Conservation (phyloP, 2,888 invertebrate species). For the Chloromyia formosa region DNA sequence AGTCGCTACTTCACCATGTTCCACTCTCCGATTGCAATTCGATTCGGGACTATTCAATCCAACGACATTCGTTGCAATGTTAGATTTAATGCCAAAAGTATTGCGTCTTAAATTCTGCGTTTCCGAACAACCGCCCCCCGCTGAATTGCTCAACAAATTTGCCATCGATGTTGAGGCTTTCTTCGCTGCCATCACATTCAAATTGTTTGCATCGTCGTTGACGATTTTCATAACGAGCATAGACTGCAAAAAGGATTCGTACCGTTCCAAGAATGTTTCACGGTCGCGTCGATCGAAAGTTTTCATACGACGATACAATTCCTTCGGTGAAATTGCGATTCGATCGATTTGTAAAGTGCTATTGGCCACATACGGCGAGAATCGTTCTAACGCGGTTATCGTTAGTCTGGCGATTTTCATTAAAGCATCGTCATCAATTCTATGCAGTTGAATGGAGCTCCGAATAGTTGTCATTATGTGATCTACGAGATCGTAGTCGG, state of each 20-base stretch:
- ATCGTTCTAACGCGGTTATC: conserved; percentile 54
- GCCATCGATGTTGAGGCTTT: conserved; percentile 33
- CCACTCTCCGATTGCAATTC: conserved; percentile 30
- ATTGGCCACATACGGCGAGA: conserved; percentile 35
- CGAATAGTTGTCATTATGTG: conserved; percentile 61
- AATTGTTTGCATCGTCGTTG: conserved; percentile 47
- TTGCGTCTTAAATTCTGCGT: conserved; percentile 35
- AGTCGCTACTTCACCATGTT: conserved; percentile 51
- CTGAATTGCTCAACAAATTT: conserved; percentile 17
- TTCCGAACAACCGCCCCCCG: conserved; percentile 30
- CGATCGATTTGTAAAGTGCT: conserved; percentile 45
- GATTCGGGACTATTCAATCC: conserved; percentile 22
- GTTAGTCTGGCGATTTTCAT: conserved; percentile 61
- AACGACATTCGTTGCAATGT: conserved; percentile 29
- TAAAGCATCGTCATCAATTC: conserved; percentile 59
- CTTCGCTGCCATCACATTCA: conserved; percentile 41
- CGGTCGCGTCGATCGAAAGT: conserved; percentile 58
- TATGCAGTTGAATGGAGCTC: conserved; percentile 58
- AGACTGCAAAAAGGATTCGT: conserved; percentile 57
- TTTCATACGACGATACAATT: conserved; percentile 60
- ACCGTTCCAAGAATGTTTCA: conserved; percentile 59
- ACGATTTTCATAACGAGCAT: conserved; percentile 46
- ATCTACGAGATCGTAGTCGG: conserved; percentile 60
- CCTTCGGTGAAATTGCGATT: conserved; percentile 59
- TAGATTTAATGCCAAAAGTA: conserved; percentile 39